Percentiles rank a stretch among this genome's conserved stretches.
These are phyloP conservation scores for Ctenosaura bakeri DNA, from an alignment of 2,797 vertebrate species.

Conservation along the genomic window DNA sequence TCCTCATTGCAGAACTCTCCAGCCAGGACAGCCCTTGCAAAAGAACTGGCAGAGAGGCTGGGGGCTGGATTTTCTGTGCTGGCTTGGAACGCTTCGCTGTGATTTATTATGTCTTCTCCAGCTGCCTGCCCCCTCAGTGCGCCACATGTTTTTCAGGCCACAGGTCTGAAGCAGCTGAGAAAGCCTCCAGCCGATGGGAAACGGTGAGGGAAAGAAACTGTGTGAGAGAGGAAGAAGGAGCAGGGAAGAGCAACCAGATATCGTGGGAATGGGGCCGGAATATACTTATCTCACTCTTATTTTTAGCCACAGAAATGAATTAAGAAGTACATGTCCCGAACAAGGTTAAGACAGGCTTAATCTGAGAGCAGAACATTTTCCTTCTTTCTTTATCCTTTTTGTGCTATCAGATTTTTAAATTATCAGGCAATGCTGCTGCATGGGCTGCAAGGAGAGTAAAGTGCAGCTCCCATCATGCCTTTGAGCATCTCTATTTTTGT, in stretches of 20 bases:
- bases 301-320: conserved; percentile 70
- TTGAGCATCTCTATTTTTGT: background rate
- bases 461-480: too few relatives aligned
- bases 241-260: conserved; percentile 56
- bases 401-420: conserved; percentile 50
- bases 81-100: conserved; percentile 26
- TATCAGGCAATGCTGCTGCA: conserved; percentile 43
- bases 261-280: conserved; percentile 73
- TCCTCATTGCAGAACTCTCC: background rate
- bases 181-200: conserved; percentile 77
- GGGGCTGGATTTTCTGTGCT: conserved; percentile 23
- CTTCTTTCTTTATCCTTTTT: conserved; percentile 1
- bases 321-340: conserved; percentile 3
- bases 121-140: background rate
- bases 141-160: conserved; percentile 63
- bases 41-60: background rate
- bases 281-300: conserved; percentile 67
- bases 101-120: conserved; percentile 12
- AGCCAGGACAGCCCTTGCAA: background rate
- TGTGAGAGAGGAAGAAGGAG: conserved; percentile 34
- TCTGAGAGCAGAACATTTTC: conserved; percentile 33
- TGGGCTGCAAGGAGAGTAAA: conserved; percentile 18
- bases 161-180: conserved; percentile 63
- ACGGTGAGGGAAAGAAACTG: conserved; percentile 54
- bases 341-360: conserved; percentile 66